Evolutionary conservation across 2,113 vertebrate genomes (phyloP).

Genomic region (Phaetusa simplex): DNA sequence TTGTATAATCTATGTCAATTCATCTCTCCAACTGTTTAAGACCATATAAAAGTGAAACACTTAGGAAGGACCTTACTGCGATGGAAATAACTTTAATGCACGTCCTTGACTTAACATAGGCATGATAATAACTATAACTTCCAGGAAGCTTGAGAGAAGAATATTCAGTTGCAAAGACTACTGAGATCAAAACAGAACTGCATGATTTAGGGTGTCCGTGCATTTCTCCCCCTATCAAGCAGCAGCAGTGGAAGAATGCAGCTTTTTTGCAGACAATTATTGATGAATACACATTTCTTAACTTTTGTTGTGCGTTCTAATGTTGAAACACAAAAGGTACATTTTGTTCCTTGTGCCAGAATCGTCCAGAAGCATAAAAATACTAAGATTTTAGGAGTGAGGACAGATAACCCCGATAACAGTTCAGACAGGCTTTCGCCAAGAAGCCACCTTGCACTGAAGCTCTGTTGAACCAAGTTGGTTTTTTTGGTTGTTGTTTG

Average conservation of each 20-base stretch:
- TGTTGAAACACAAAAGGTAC: background rate
- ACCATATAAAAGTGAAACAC: background rate
- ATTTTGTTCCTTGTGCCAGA: background rate
- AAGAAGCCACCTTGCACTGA: background rate
- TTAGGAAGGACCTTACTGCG: background rate
- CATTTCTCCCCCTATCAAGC: background rate
- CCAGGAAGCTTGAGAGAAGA: background rate
- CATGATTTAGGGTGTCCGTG: accelerated
- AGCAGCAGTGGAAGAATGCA: background rate
- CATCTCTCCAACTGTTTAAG: background rate
- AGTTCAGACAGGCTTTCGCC: background rate
- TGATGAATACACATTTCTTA: background rate
- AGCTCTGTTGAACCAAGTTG: background rate
- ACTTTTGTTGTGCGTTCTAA: background rate
- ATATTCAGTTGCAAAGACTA: background rate
- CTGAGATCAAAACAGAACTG: background rate
- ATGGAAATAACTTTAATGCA: background rate
- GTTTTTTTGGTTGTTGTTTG: background rate
- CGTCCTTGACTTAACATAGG: background rate
- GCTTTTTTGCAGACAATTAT: background rate
- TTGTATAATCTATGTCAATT: background rate
- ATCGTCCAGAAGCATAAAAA: accelerated
- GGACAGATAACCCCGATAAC: background rate
- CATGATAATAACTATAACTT: background rate
- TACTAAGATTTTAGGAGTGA: background rate